Evolutionary conservation across 1,140 invertebrate species (phyloP), one percentile per base, ranked within the genome.

Genomic region (Riptortus pedestris): DNA sequence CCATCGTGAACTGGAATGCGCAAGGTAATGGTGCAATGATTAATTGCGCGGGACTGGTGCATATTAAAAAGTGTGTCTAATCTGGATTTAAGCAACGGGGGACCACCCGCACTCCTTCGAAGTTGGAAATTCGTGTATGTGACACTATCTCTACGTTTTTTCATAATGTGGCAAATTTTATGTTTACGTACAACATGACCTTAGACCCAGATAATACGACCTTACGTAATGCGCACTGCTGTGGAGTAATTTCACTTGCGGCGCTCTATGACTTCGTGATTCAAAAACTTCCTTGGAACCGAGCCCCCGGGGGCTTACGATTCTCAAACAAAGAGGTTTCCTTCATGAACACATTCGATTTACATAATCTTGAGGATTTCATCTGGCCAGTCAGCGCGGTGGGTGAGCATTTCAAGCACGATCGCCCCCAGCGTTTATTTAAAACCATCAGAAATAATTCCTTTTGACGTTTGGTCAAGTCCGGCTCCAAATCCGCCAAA

Each of bases 221-320:
- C n/a, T 47, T 47, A 47, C n/a, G 22, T 22, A 47, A 47, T 47
- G n/a, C 14, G 9, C 14, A n/a, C 14, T 47, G 22, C 9, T 5
- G n/a, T 47, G 45, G 45, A 47, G 45, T 47, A 47, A 47, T 47
- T 47, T 47, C 45, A 47, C 45, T 47, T 47, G 45, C 45, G 45
- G 45, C 45, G 18, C n/a, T 20, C 18, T 47, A 20, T n/a, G 18
- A 20, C 4, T 47, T 47, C 45, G 45, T 47, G 45, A 47, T 47
- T 47, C 22, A 47, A 18, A 47, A 47, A 22, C 22, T n/a, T 1
- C 45, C 22, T 47, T 47, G 45, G n/a, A n/a, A n/a, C n/a, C 45
- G n/a, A 47, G 2, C n/a, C 45, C 45, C 45, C n/a, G 9, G 9
- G 22, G 45, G 45, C 2, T 47, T 47, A n/a, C 45, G 22, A 47